Evolutionary conservation across 2,888 invertebrate genomes (phyloP).

Genomic region (Amphimallon solstitiale): DNA sequence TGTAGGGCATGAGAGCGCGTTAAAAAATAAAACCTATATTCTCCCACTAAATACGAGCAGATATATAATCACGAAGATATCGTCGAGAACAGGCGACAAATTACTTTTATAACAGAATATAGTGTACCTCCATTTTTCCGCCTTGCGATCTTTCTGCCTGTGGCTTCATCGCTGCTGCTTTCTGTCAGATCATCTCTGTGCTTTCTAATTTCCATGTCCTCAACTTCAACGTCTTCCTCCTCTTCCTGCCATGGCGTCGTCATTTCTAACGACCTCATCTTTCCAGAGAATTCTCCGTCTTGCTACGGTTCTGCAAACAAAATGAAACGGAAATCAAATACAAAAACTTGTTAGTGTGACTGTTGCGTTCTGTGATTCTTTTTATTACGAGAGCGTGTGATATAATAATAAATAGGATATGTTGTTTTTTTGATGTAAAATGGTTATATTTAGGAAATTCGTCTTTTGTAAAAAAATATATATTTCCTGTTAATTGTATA

Average conservation of each 20-base stretch:
- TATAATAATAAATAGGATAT: too few relatives aligned
- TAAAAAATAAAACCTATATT: too few relatives aligned
- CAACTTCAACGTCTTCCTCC: slow-evolving; percentile 63
- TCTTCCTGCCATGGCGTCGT: slow-evolving; percentile 63
- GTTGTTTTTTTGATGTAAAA: too few relatives aligned
- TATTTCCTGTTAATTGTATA: too few relatives aligned
- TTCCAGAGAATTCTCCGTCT: slow-evolving; percentile 31
- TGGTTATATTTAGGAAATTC: too few relatives aligned
- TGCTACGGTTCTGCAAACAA: slow-evolving; percentile 17
- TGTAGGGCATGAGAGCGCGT: too few relatives aligned
- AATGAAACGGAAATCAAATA: not conserved
- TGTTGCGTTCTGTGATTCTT: too few relatives aligned
- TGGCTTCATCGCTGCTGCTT: slow-evolving; percentile 61
- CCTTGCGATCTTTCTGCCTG: slow-evolving; percentile 56
- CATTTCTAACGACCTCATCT: slow-evolving; percentile 62
- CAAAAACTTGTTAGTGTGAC: too few relatives aligned
- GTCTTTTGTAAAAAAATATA: too few relatives aligned
- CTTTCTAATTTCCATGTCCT: slow-evolving; percentile 60
- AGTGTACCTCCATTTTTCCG: slow-evolving; percentile 62
- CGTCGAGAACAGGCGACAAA: not conserved
- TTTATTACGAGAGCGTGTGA: too few relatives aligned
- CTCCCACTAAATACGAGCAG: not conserved
- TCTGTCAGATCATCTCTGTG: slow-evolving; percentile 59
- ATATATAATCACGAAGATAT: not conserved
- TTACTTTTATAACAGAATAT: not conserved